Evolutionary conservation across 2,113 vertebrate species (phyloP), one percentile per base, ranked within the genome.

Genomic region (Anhinga anhinga): DNA sequence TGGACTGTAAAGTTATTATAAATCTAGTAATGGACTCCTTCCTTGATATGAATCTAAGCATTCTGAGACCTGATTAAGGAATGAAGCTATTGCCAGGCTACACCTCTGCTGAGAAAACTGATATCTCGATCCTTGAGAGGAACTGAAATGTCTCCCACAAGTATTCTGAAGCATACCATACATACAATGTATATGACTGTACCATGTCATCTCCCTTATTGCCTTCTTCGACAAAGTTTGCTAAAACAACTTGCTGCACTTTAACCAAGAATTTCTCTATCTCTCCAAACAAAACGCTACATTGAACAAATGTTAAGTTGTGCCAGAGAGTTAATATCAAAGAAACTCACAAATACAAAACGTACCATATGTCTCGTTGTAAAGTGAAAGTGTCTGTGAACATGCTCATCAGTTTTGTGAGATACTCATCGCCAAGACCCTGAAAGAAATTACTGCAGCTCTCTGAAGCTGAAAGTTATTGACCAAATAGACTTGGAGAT

Each of bases 401-500:
- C 69, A 38, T 7, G n/a, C 53, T 95, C 58, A 71, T 77, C 88
- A 45, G 45, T 67, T 92, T 69, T 88, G 44, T 26, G 52, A 94
- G 67, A 77, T 20, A 80, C 23, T 40, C n/a, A 9, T 63, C 11
- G 3, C 74, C 61, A 79, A 66, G 87, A 73, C 59, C 19, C 70
- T 88, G 81, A 44, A 76, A 94, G 81, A 73, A 89, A 93, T 66
- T 38, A 76, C 69, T 84, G 65, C 59, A 78, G 32, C 14, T 78
- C 66, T 82, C 81, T 61, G 93, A 95, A 94, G 84, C 70, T 56
- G 67, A 84, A 55, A 78, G 49, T 80, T 96, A 96, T 82, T 97
- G 95, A 97, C 96, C 97, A 96, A 90, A 77, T 21, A 93, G 63
- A 84, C 79, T 30, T 92, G 88, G 90, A 86, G 50, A 90, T 49